These are phyloP conservation scores for Pseudachorutes palmiensis DNA, from an alignment of 1,140 invertebrate species.

Conservation along the genomic window DNA sequence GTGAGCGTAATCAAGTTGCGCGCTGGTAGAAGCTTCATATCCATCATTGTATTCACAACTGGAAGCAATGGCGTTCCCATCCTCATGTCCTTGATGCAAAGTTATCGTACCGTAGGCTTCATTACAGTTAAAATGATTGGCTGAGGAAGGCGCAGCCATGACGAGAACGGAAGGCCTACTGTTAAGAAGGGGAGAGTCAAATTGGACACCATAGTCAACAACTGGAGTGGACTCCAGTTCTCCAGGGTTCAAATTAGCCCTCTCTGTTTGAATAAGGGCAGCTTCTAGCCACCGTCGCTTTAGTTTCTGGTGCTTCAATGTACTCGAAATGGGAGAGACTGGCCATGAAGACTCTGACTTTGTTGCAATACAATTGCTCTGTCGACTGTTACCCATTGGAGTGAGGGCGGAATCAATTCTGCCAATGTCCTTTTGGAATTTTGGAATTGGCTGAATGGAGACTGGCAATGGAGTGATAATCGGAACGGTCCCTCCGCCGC, in stretches of 20 bases:
- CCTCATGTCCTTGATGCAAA: not conserved
- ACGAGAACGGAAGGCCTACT: slow-evolving; percentile 35
- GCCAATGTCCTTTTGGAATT: not conserved
- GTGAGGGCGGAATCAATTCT: not conserved
- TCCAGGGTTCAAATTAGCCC: not conserved
- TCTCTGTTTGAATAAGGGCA: slow-evolving; percentile 29
- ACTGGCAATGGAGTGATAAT: not conserved
- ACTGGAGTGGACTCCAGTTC: no score
- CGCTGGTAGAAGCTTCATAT: no score
- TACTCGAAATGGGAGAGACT: not conserved
- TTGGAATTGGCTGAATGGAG: not conserved
- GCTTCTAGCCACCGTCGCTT: slow-evolving; percentile 36
- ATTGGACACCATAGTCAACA: not conserved
- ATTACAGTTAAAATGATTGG: not conserved
- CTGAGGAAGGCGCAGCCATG: slow-evolving; percentile 23
- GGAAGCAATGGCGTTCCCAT: not conserved
- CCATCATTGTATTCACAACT: no score
- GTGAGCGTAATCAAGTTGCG: no score
- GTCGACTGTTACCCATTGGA: slow-evolving; percentile 23
- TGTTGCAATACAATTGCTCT: slow-evolving; percentile 19
- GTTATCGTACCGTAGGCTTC: not conserved
- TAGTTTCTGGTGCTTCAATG: slow-evolving; percentile 26
- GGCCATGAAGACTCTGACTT: slow-evolving; percentile 3
- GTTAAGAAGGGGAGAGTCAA: slow-evolving; percentile 7
- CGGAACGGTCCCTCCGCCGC: not conserved